Evolutionary conservation across 2,888 invertebrate genomes (phyloP).

Genomic region (Thysanoteuthis rhombus): DNA sequence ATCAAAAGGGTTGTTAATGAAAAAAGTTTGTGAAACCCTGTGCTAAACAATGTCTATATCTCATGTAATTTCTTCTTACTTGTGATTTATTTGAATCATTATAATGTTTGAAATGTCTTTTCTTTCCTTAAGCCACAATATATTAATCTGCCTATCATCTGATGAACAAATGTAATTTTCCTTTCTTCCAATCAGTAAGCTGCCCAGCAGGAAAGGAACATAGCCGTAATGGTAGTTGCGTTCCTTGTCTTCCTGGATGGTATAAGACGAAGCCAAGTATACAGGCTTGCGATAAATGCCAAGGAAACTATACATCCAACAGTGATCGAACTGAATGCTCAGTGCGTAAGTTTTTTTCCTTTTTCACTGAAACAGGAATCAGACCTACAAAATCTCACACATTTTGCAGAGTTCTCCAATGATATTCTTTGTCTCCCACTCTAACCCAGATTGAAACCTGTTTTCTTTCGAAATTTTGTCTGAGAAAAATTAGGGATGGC

Average conservation of each 20-base stretch:
- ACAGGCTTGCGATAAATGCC: conserved; percentile 31
- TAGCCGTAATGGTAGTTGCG: conserved; percentile 29
- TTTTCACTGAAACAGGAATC: not conserved
- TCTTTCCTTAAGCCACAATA: not conserved
- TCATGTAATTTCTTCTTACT: no score
- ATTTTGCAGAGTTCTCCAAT: no score
- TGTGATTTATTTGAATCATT: not conserved
- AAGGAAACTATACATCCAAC: conserved; percentile 34
- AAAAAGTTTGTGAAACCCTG: no score
- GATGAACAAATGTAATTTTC: conserved; percentile 30
- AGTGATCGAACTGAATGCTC: conserved; percentile 34
- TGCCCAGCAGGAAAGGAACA: conserved; percentile 21
- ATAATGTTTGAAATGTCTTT: not conserved
- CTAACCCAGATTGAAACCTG: no score
- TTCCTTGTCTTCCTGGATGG: conserved; percentile 35
- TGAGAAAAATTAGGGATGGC: no score
- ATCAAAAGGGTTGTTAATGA: no score
- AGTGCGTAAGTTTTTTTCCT: conserved; percentile 33
- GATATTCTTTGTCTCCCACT: no score
- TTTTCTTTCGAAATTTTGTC: no score
- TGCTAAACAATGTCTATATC: no score
- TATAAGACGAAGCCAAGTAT: conserved; percentile 35
- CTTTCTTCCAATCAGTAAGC: conserved; percentile 34
- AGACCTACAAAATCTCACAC: no score
- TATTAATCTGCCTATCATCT: not conserved